These are phyloP conservation scores for Crenuchus spilurus DNA, from an alignment of 2,797 vertebrate species.

Conservation along the genomic window DNA sequence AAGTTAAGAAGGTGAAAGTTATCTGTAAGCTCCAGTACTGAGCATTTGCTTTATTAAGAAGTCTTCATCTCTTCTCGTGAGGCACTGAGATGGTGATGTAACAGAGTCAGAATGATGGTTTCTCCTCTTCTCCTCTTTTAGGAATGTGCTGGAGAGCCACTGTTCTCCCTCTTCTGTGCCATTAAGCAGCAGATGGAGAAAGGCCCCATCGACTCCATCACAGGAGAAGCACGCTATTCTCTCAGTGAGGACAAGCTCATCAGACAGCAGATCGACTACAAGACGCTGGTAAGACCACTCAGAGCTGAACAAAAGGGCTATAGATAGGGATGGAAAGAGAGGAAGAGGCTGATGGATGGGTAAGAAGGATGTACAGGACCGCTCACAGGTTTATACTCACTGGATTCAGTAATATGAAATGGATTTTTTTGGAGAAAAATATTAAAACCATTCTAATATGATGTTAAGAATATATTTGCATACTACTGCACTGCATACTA, in stretches of 20 bases:
- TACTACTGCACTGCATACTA: too few relatives aligned
- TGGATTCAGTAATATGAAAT: too few relatives aligned
- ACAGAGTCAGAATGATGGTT: slow-evolving; percentile 19
- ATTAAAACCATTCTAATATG: too few relatives aligned
- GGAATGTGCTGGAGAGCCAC: slow-evolving; percentile 96
- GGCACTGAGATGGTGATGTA: slow-evolving; percentile 25
- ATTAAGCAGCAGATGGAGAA: slow-evolving; percentile 99
- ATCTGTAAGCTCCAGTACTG: too few relatives aligned
- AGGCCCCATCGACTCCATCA: slow-evolving; percentile 96
- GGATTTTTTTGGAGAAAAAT: too few relatives aligned
- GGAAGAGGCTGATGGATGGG: slow-evolving; percentile 59
- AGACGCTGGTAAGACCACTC: slow-evolving; percentile 86
- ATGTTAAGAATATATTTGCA: too few relatives aligned
- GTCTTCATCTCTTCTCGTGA: background rate
- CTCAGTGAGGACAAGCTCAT: slow-evolving; percentile 99
- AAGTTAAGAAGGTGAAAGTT: too few relatives aligned
- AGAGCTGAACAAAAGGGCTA: background rate
- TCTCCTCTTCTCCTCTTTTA: slow-evolving; percentile 59
- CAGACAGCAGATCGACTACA: slow-evolving; percentile 98
- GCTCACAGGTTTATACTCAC: too few relatives aligned
- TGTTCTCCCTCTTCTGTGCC: slow-evolving; percentile 96
- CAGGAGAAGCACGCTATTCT: slow-evolving; percentile 94
- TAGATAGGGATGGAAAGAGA: background rate
- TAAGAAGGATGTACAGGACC: too few relatives aligned
- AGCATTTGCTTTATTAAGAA: too few relatives aligned